phyloP scores from a whole-genome alignment of 92 coral and sea anemone species.

The Paramuricea clavata region DNA sequence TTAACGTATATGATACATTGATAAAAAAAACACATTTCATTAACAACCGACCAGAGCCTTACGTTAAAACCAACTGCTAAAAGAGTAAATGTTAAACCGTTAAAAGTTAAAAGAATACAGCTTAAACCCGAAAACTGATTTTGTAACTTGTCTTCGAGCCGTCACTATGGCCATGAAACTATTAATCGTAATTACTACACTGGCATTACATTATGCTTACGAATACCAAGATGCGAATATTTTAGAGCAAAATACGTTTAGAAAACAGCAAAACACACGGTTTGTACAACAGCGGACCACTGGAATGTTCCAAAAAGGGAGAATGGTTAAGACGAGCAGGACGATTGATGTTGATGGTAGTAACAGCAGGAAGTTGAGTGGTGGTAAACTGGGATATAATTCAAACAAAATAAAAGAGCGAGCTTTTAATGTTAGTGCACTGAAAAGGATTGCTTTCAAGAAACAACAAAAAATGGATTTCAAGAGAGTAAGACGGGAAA shows the following conservation, averaged over 20 bases:
- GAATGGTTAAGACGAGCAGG: neutral
- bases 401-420: neutral
- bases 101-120: no score
- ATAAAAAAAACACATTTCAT: no score
- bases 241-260: neutral
- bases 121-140: no score
- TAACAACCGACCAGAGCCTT: no score
- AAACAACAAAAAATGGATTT: neutral
- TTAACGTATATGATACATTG: no score
- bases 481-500: neutral
- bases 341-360: neutral
- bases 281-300: neutral
- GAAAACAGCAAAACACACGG: neutral
- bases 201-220: no score
- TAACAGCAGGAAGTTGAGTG: neutral
- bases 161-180: no score
- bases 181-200: no score
- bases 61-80: no score
- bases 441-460: neutral
- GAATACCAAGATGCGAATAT: no score
- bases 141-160: no score
- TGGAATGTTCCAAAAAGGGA: neutral
- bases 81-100: no score
- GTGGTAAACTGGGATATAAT: neutral
- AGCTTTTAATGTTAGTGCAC: neutral